Conservation (phyloP, 2,888 invertebrate species). For the Lasioglossum morio region DNA sequence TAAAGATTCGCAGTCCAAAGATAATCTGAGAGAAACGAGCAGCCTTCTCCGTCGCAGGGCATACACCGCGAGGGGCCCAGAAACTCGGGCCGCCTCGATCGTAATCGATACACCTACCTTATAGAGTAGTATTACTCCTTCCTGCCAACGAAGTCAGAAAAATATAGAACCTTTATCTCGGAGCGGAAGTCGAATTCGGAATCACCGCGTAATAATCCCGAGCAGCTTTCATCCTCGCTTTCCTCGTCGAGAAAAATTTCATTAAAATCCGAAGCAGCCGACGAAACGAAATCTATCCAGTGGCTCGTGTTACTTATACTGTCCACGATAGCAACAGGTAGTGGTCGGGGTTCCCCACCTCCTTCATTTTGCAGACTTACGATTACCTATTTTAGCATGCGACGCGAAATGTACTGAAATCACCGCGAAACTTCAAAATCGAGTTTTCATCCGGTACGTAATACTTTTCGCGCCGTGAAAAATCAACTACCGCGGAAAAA, state of each 20-base stretch:
- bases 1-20: too few relatives aligned
- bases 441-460: neutral
- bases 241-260: slow-evolving; percentile 33
- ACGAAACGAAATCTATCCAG: slow-evolving; percentile 53
- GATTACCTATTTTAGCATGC: slow-evolving; percentile 57
- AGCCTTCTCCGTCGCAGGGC: too few relatives aligned
- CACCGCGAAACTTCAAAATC: slow-evolving; percentile 20
- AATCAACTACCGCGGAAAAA: neutral
- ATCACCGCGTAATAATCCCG: slow-evolving; percentile 27
- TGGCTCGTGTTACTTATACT: slow-evolving; percentile 61
- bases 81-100: too few relatives aligned
- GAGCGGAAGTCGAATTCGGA: neutral
- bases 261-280: slow-evolving; percentile 56
- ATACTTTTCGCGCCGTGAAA: neutral
- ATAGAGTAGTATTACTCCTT: too few relatives aligned
- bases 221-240: neutral
- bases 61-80: too few relatives aligned
- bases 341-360: slow-evolving; percentile 55
- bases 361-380: slow-evolving; percentile 66
- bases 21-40: neutral
- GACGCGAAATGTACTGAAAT: slow-evolving; percentile 64
- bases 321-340: slow-evolving; percentile 72
- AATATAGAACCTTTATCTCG: neutral
- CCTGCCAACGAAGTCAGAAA: too few relatives aligned
- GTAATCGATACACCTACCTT: too few relatives aligned